Evolutionary conservation across 2,888 invertebrate species (phyloP), one percentile per base, ranked within the genome.

Genomic region (Tanytarsus gracilentus): DNA sequence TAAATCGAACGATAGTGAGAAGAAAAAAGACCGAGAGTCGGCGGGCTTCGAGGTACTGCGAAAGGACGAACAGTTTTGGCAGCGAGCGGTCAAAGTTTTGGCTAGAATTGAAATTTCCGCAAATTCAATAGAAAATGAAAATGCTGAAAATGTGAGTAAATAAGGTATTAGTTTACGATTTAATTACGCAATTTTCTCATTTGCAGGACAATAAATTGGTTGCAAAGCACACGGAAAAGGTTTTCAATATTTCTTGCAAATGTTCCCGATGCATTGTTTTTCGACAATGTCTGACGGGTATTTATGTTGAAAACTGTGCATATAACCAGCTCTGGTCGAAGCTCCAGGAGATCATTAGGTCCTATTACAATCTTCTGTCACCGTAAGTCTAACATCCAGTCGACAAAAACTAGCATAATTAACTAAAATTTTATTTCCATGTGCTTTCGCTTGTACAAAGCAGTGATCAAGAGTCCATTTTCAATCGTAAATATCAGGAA

Each of bases 191-290:
- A 55, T 18, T 29, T 18, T 7, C 5, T n/a, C 4, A 3, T 3
- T 44, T 58, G 7, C 16, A 58, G 58, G 58, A 50, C 25, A 60
- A 50, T 27, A 60, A 60, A 21, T 8, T n/a, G n/a, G 27, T 29
- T n/a, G 33, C 27, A 2, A 25, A 23, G 14, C 60, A 60, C 29
- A 4, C 33, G 23, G 60, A 60, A 36, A 60, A 14, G 9, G 67
- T 61, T 62, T 73, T 73, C 63, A 71, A 69, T 55, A 69, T 72
- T 63, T 70, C 71, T 66, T 73, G 73, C 65, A 68, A 69, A 63
- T 73, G 73, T 64, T 68, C 69, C 64, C 67, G 69, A 63, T 73
- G 73, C 65, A 66, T 73, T 64, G 68, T 70, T 65, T 73, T 72
- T 66, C 70, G 73, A 36, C 72, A 73, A 66, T 67, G 70, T 56